A percentile compares a stretch with the other conserved stretches of the same genome.
phyloP scores from a whole-genome alignment of 2,888 invertebrate genomes.

The Drepana falcataria region DNA sequence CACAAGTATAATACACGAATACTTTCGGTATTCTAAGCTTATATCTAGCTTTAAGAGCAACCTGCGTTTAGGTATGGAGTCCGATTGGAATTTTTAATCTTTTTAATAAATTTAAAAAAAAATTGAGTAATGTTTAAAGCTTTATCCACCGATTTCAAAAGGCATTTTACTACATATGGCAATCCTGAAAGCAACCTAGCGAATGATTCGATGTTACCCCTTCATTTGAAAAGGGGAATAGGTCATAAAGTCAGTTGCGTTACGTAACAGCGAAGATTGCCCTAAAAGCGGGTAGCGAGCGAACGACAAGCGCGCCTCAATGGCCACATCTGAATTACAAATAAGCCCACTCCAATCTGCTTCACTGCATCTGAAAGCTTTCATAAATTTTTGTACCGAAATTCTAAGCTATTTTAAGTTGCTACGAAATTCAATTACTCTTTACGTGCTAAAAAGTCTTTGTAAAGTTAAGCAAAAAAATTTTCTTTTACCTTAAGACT shows the following conservation, averaged over 20 bases:
- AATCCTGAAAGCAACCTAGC: slow-evolving; percentile 10
- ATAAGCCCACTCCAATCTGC: slow-evolving; percentile 27
- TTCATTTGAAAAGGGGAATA: slow-evolving; percentile 14
- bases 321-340: slow-evolving; percentile 44
- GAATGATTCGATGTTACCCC: slow-evolving; percentile 14
- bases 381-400: slow-evolving; percentile 20
- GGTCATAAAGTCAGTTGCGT: slow-evolving; percentile 14
- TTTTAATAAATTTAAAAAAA: no score
- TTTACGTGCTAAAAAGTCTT: slow-evolving; percentile 20
- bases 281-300: slow-evolving; percentile 18
- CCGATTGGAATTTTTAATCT: no score
- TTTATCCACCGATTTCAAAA: no score
- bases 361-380: slow-evolving; percentile 3
- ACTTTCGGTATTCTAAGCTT: no score
- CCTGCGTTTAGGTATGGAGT: no score
- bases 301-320: slow-evolving; percentile 16
- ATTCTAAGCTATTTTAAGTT: slow-evolving; percentile 17
- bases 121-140: no score
- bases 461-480: slow-evolving; percentile 14
- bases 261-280: slow-evolving; percentile 15
- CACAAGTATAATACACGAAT: no score
- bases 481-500: slow-evolving; percentile 12
- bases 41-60: no score
- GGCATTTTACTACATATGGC: no score
- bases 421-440: slow-evolving; percentile 25